phyloP scores from a whole-genome alignment of 2,797 vertebrate species.

The Sebastolobus alascanus region DNA sequence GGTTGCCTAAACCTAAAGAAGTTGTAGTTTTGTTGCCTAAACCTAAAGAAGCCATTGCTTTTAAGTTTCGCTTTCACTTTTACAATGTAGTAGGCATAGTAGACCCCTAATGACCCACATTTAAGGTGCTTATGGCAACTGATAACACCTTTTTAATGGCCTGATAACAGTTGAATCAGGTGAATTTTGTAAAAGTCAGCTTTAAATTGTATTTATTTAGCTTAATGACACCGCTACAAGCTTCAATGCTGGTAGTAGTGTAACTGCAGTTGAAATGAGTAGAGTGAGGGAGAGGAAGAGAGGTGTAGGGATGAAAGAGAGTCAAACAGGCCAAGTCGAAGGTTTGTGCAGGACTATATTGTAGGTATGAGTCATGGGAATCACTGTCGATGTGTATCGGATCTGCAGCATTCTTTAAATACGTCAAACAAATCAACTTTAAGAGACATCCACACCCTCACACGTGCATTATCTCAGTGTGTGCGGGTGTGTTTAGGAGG shows the following conservation, averaged over 20 bases:
- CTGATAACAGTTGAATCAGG: no score
- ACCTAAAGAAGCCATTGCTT: no score
- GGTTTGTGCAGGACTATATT: background rate
- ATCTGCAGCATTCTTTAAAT: background rate
- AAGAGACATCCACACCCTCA: conserved; percentile 8
- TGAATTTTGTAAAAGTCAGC: background rate
- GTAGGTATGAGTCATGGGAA: background rate
- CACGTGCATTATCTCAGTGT: conserved; percentile 8
- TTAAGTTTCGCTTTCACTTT: no score
- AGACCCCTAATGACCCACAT: no score
- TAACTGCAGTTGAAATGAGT: background rate
- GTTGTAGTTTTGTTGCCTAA: no score
- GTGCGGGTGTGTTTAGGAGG: conserved; percentile 8
- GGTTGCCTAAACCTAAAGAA: no score
- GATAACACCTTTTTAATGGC: no score
- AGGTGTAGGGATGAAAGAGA: background rate
- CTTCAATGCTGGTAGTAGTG: background rate
- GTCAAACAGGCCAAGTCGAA: background rate
- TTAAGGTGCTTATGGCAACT: no score
- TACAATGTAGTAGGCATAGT: no score
- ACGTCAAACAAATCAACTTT: background rate
- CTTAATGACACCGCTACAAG: background rate
- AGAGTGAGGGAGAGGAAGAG: background rate
- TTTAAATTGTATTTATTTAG: background rate
- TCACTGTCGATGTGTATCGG: background rate